Conservation (phyloP, 2,888 invertebrate genomes). For the Pharmacophagus antenor region DNA sequence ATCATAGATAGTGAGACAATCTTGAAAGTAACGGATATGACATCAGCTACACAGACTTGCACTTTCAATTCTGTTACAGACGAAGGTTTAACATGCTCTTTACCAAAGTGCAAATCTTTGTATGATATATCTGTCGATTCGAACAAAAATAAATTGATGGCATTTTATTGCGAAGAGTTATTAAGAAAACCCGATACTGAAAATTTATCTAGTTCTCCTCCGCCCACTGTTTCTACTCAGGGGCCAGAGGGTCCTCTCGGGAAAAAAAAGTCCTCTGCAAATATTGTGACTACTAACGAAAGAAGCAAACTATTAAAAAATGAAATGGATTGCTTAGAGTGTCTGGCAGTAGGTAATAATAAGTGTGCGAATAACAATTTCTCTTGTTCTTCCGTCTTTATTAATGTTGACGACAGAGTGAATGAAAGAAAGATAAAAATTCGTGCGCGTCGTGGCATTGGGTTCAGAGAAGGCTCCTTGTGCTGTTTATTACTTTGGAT, state of each 20-base stretch:
- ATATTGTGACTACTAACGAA: neutral
- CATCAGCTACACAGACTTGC: slow-evolving; percentile 45
- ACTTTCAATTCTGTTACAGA: slow-evolving; percentile 34
- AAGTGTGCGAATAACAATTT: slow-evolving; percentile 28
- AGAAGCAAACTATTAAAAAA: slow-evolving; percentile 7
- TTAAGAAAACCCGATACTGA: slow-evolving; percentile 28
- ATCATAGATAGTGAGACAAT: slow-evolving; percentile 68
- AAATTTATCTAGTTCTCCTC: slow-evolving; percentile 8
- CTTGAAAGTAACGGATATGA: slow-evolving; percentile 67
- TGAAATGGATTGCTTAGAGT: slow-evolving; percentile 12
- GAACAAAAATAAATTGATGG: slow-evolving; percentile 42
- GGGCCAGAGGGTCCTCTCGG: neutral
- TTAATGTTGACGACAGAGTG: slow-evolving; percentile 34
- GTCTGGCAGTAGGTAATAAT: slow-evolving; percentile 32
- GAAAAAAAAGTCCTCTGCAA: slow-evolving; percentile 14
- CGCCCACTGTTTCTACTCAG: neutral
- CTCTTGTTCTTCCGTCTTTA: slow-evolving; percentile 35
- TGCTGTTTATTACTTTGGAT: slow-evolving; percentile 59
- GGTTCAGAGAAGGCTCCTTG: slow-evolving; percentile 49
- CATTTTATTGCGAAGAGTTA: slow-evolving; percentile 48
- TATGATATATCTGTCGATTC: slow-evolving; percentile 43
- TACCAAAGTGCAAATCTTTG: slow-evolving; percentile 48
- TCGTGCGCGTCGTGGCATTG: slow-evolving; percentile 38
- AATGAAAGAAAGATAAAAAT: slow-evolving; percentile 35
- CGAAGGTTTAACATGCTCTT: slow-evolving; percentile 40